Evolutionary conservation across 37 sponge, comb jelly and placozoan genomes (phyloP).

Genomic region (Eunapius fragilis): DNA sequence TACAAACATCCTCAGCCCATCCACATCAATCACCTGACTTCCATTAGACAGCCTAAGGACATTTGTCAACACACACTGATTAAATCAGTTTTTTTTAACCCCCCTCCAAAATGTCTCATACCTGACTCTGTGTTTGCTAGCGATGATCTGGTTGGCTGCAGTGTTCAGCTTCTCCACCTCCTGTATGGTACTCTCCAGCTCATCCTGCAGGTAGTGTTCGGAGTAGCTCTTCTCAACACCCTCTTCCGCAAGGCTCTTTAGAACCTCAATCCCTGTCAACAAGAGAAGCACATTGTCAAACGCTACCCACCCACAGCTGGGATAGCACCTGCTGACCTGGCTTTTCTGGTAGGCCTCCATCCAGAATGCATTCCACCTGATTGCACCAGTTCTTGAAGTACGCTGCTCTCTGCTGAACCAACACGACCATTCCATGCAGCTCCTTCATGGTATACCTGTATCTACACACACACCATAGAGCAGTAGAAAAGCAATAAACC

Average conservation of each 20-base stretch:
- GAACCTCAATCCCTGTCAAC: slow-evolving; percentile 23
- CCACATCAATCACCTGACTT: slow-evolving; percentile 44
- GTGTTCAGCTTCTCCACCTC: slow-evolving; percentile 58
- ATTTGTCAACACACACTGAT: neutral
- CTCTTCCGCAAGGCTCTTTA: slow-evolving; percentile 33
- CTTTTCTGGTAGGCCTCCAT: slow-evolving; percentile 24
- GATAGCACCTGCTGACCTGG: slow-evolving; percentile 28
- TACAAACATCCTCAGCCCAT: slow-evolving; percentile 60
- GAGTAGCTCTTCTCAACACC: slow-evolving; percentile 17
- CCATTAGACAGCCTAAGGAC: neutral
- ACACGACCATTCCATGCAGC: slow-evolving; percentile 43
- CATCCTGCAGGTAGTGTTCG: slow-evolving; percentile 36
- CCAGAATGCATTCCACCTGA: slow-evolving; percentile 51
- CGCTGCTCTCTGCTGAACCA: slow-evolving; percentile 17
- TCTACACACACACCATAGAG: slow-evolving; percentile 8
- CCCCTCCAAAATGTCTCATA: neutral
- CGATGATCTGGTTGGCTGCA: slow-evolving; percentile 45
- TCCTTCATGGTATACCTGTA: slow-evolving; percentile 85
- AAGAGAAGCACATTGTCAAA: neutral
- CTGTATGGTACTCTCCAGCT: slow-evolving; percentile 37
- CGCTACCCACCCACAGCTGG: neutral
- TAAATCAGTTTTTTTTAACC: neutral
- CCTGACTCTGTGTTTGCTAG: slow-evolving; percentile 21
- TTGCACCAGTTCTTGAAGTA: slow-evolving; percentile 53
- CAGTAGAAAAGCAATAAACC: neutral